Conservation (phyloP, 2,888 invertebrate species). For the Busseola fusca region DNA sequence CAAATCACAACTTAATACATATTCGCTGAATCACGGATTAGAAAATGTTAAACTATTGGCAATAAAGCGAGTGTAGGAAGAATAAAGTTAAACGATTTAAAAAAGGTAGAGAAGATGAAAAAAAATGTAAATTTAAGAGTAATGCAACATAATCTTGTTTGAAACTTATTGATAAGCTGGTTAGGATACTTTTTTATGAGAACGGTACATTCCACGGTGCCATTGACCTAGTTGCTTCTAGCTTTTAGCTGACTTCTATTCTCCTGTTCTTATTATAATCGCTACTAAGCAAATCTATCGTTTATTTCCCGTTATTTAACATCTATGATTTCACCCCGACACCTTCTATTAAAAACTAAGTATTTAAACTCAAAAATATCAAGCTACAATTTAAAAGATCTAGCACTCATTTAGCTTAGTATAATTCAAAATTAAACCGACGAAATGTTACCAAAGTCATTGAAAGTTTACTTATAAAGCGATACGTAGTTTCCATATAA, state of each 20-base stretch:
- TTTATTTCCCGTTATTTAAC: conserved; percentile 59
- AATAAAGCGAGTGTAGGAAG: conserved; percentile 78
- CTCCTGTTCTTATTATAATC: conserved; percentile 72
- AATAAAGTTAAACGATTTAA: conserved; percentile 72
- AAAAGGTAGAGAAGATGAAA: conserved; percentile 78
- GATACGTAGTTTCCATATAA: conserved; percentile 85
- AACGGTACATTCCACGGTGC: conserved; percentile 87
- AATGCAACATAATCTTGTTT: conserved; percentile 85
- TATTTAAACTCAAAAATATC: conserved; percentile 55
- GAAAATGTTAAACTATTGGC: conserved; percentile 78
- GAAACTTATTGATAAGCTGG: conserved; percentile 83
- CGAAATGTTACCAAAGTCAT: conserved; percentile 78
- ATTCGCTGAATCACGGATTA: conserved; percentile 83
- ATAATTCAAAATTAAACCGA: conserved; percentile 83
- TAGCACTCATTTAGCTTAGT: conserved; percentile 84
- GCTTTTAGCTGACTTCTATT: conserved; percentile 80
- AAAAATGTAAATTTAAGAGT: conserved; percentile 79
- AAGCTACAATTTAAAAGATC: conserved; percentile 73
- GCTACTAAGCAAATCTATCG: conserved; percentile 64
- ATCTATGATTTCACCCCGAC: conserved; percentile 53
- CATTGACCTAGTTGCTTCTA: conserved; percentile 85
- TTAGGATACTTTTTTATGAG: conserved; percentile 87
- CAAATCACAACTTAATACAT: conserved; percentile 88
- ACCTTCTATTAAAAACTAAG: conserved; percentile 51
- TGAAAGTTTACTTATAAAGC: conserved; percentile 79